phyloP scores from a whole-genome alignment of 2,888 invertebrate species.

The Hemithea aestivaria region DNA sequence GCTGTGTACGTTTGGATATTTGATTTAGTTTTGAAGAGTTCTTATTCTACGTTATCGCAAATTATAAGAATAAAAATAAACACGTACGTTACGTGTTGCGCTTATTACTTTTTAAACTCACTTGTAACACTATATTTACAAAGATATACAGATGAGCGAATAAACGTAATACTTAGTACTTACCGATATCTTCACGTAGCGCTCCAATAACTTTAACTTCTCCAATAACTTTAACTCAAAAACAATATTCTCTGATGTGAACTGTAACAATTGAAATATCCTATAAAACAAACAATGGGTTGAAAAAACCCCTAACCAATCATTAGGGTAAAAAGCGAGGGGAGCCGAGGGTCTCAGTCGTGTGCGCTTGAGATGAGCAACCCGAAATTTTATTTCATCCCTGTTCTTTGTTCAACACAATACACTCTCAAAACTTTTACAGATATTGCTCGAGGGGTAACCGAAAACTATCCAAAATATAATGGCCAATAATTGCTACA shows the following conservation, averaged over 20 bases:
- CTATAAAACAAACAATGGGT: conserved; percentile 58
- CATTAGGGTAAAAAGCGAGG: conserved; percentile 58
- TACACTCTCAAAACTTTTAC: conserved; percentile 15
- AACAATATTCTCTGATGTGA: conserved; percentile 15
- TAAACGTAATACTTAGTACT: no score
- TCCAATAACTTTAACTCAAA: no score
- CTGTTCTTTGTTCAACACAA: conserved; percentile 28
- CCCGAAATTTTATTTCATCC: conserved; percentile 46
- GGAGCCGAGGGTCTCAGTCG: conserved; percentile 34
- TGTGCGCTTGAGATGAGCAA: conserved; percentile 53
- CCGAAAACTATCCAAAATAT: conserved; percentile 4
- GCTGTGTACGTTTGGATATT: no score
- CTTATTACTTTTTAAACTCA: no score
- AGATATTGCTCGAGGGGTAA: conserved; percentile 12
- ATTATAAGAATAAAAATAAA: no score
- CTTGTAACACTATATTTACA: no score
- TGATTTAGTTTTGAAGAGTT: no score
- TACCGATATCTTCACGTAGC: no score
- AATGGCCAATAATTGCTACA: not conserved
- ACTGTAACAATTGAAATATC: conserved; percentile 31
- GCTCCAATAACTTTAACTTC: no score
- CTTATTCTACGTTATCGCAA: no score
- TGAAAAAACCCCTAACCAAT: conserved; percentile 54
- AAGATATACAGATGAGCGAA: no score
- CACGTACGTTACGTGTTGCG: no score